Conservation (phyloP, 2,113 vertebrate genomes). For the Neoarius graeffei region DNA sequence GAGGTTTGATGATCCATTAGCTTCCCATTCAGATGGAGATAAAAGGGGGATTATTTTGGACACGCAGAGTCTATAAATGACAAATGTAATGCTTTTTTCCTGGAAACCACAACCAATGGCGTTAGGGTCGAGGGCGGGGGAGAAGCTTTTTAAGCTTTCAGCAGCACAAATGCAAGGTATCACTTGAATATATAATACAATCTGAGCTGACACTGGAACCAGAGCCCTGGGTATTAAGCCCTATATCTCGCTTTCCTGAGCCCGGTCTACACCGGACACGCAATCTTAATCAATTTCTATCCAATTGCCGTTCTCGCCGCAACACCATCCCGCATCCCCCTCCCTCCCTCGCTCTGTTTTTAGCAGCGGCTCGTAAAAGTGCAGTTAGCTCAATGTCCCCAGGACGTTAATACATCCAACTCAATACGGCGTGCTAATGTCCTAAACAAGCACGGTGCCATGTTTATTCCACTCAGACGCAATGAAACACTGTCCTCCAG, state of each 20-base stretch:
- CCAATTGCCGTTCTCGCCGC: slow-evolving; percentile 53
- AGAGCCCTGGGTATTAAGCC: slow-evolving; percentile 45
- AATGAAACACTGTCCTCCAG: slow-evolving; percentile 33
- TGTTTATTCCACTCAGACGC: slow-evolving; percentile 11
- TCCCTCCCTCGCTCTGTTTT: slow-evolving; percentile 47
- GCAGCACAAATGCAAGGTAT: slow-evolving; percentile 58
- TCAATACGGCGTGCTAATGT: slow-evolving; percentile 52
- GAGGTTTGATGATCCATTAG: slow-evolving; percentile 58
- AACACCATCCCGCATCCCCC: slow-evolving; percentile 47
- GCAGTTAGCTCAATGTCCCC: slow-evolving; percentile 52
- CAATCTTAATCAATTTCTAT: slow-evolving; percentile 61
- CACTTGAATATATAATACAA: slow-evolving; percentile 62
- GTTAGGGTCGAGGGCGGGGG: slow-evolving; percentile 21
- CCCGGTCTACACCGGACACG: slow-evolving; percentile 39
- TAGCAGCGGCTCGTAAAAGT: slow-evolving; percentile 46
- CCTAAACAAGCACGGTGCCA: slow-evolving; percentile 34
- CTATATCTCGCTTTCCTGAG: slow-evolving; percentile 50
- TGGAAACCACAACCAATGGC: slow-evolving; percentile 54
- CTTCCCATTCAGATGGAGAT: slow-evolving; percentile 43
- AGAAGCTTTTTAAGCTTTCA: slow-evolving; percentile 56
- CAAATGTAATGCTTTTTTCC: slow-evolving; percentile 61
- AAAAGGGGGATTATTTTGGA: slow-evolving; percentile 57
- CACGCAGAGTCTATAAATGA: slow-evolving; percentile 56
- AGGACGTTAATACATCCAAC: slow-evolving; percentile 47
- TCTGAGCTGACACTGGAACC: slow-evolving; percentile 59